These are phyloP conservation scores for Pyrrhura leucotis DNA, from an alignment of 2,797 vertebrate genomes.

Conservation along the genomic window DNA sequence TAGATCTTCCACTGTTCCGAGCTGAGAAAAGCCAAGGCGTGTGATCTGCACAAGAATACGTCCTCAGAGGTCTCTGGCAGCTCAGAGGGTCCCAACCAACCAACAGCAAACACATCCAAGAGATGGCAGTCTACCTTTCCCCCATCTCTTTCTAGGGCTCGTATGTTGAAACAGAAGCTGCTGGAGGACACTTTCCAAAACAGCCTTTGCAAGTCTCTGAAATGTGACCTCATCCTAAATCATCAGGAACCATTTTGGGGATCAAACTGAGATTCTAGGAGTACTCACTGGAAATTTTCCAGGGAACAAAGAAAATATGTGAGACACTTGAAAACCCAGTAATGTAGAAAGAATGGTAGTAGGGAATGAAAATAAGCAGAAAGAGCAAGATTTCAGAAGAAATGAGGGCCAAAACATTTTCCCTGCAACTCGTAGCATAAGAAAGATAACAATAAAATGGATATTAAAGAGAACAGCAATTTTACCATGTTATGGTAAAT, in stretches of 20 bases:
- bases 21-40: background rate
- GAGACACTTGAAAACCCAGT: background rate
- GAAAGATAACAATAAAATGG: background rate
- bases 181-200: background rate
- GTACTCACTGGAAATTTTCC: background rate
- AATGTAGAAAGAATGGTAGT: background rate
- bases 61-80: background rate
- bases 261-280: background rate
- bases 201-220: background rate
- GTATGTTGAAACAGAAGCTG: background rate
- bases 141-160: background rate
- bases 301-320: background rate
- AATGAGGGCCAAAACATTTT: background rate
- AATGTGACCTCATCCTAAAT: background rate
- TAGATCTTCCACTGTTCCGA: background rate
- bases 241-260: background rate
- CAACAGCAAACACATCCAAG: background rate
- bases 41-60: background rate
- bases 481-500: background rate
- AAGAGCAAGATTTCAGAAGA: background rate
- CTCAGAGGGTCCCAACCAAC: background rate
- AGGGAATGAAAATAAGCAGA: background rate
- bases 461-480: background rate
- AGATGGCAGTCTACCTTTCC: accelerated
- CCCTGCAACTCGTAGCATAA: background rate